Percentiles rank a stretch among this genome's conserved stretches.
Conservation (phyloP, 2,113 vertebrate species). For the Panurus biarmicus region DNA sequence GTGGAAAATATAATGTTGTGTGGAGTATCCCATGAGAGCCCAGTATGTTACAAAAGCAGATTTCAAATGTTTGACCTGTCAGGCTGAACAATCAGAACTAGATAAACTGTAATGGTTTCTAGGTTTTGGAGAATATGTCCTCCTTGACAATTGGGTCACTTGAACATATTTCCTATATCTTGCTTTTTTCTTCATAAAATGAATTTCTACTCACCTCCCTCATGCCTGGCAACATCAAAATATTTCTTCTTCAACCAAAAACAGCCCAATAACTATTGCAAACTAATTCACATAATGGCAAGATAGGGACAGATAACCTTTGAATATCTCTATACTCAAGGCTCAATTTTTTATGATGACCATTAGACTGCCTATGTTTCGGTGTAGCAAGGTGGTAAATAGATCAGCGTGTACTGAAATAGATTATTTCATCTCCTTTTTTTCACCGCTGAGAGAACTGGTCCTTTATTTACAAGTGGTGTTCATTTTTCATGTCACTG, state of each 20-base stretch:
- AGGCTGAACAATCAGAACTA: neutral
- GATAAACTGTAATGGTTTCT: neutral
- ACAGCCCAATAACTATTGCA: neutral
- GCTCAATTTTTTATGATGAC: neutral
- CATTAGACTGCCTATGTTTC: neutral
- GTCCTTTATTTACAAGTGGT: conserved; percentile 68
- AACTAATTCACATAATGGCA: neutral
- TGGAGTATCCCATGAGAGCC: neutral
- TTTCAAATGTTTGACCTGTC: neutral
- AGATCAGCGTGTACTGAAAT: conserved; percentile 37
- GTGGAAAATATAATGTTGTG: neutral
- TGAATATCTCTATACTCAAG: neutral
- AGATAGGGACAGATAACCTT: neutral
- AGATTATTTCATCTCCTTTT: neutral
- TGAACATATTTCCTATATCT: neutral
- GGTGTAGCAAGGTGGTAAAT: conserved; percentile 11
- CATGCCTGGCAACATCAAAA: fast-evolving
- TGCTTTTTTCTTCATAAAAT: neutral
- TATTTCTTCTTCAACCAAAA: neutral
- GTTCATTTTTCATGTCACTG: conserved; percentile 70
- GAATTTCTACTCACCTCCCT: neutral
- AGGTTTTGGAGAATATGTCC: neutral
- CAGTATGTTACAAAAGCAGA: neutral
- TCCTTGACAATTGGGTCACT: neutral
- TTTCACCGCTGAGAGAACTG: conserved; percentile 12